Conservation (phyloP, 2,113 vertebrate genomes). For the Chaetodon auriga region DNA sequence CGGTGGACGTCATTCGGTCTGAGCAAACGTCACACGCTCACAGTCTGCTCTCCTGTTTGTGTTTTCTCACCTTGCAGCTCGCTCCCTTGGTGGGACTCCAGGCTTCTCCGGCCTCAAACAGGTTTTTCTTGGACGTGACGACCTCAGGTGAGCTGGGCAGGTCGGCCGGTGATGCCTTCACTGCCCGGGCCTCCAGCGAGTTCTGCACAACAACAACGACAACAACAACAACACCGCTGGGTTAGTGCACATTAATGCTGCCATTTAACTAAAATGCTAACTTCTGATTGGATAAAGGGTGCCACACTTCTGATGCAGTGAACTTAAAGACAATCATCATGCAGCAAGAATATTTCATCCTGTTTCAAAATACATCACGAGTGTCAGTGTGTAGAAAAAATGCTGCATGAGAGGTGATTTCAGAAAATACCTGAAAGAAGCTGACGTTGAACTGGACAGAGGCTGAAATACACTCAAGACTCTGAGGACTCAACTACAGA, state of each 20-base stretch:
- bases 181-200: constrained; percentile 81
- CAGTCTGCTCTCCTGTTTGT: too few species aligned
- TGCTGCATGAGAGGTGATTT: too few species aligned
- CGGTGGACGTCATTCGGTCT: too few species aligned
- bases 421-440: too few species aligned
- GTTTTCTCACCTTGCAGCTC: constrained; percentile 84
- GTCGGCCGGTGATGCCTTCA: constrained; percentile 84
- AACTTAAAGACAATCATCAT: too few species aligned
- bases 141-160: constrained; percentile 85
- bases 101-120: constrained; percentile 92
- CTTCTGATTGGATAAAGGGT: not conserved
- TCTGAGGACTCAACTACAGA: too few species aligned
- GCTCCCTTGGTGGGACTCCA: constrained; percentile 77
- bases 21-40: too few species aligned
- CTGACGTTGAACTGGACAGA: too few species aligned
- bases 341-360: too few species aligned
- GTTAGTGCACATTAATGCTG: not conserved
- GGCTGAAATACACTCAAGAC: too few species aligned
- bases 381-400: too few species aligned
- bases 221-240: not conserved
- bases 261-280: not conserved
- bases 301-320: not conserved
- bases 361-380: too few species aligned
- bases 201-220: constrained; percentile 72
- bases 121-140: constrained; percentile 90